These are phyloP conservation scores for Setophaga coronata DNA, from an alignment of 2,113 vertebrate genomes.

Conservation along the genomic window DNA sequence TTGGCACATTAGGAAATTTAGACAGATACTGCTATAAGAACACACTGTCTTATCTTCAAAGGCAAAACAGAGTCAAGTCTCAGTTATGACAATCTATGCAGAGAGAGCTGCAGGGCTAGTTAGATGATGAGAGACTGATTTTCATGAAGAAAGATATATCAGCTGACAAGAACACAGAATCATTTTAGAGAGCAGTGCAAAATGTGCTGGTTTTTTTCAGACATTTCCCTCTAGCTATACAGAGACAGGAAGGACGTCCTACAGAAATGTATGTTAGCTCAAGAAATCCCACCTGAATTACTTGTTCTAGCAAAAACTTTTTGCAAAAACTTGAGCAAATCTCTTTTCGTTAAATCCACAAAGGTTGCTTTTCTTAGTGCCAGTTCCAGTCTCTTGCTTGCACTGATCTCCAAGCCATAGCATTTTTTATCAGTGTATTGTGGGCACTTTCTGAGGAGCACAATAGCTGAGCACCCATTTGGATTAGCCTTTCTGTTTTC, in stretches of 20 bases:
- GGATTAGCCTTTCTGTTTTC: not conserved
- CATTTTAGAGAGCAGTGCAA: not conserved
- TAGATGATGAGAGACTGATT: slow-evolving; percentile 41
- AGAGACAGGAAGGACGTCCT: not conserved
- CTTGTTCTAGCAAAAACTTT: not conserved
- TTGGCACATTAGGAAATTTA: not conserved
- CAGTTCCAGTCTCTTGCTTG: not conserved
- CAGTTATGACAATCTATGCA: slow-evolving; percentile 11
- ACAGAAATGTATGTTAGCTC: not conserved
- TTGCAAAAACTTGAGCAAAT: not conserved
- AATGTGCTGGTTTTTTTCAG: not conserved
- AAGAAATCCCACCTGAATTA: not conserved
- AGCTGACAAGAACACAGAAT: slow-evolving; percentile 27
- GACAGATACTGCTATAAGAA: not conserved
- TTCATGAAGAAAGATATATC: slow-evolving; percentile 18
- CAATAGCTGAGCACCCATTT: not conserved
- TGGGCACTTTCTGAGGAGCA: not conserved
- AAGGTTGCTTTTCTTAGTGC: not conserved
- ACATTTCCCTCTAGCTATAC: not conserved
- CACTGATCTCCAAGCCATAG: not conserved
- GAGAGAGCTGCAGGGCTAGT: slow-evolving; percentile 33
- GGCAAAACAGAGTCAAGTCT: slow-evolving; percentile 18
- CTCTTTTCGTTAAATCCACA: not conserved
- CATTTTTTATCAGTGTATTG: accelerated
- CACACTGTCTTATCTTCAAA: slow-evolving; percentile 37